Evolutionary conservation across 1,140 invertebrate species (phyloP).

Genomic region (Ostrea denselamellosa): DNA sequence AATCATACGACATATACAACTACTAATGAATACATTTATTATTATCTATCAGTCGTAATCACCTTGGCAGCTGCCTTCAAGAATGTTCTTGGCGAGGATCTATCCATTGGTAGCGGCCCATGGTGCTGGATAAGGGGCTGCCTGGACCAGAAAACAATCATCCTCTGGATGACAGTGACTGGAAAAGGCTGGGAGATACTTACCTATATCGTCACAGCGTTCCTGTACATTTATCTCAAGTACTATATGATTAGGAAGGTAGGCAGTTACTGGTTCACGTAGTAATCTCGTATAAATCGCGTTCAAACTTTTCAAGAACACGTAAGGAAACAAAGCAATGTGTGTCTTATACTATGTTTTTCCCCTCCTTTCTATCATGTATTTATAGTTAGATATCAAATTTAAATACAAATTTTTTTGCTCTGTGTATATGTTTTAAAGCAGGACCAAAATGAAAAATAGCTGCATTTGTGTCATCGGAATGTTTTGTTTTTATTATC

Average conservation of each 20-base stretch:
- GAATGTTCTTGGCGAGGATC: conserved; percentile 53
- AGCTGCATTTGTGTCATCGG: too few species aligned
- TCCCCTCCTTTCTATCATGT: too few species aligned
- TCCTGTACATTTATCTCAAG: conserved; percentile 50
- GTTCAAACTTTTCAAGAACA: too few species aligned
- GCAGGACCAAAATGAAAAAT: too few species aligned
- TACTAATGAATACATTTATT: background rate
- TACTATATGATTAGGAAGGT: conserved; percentile 46
- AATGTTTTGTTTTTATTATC: too few species aligned
- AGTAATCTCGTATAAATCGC: too few species aligned
- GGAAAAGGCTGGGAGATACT: conserved; percentile 60
- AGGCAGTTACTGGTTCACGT: background rate
- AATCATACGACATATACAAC: too few species aligned
- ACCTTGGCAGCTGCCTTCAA: conserved; percentile 42
- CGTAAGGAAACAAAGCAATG: too few species aligned
- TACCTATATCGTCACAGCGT: conserved; percentile 48
- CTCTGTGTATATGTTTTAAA: too few species aligned
- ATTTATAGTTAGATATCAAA: too few species aligned
- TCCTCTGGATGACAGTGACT: conserved; percentile 52
- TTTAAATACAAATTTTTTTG: too few species aligned
- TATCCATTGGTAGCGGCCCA: conserved; percentile 51
- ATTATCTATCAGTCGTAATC: conserved; percentile 43
- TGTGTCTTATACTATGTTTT: too few species aligned
- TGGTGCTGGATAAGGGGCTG: conserved; percentile 61
- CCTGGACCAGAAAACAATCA: background rate